Evolutionary conservation across 2,113 vertebrate genomes (phyloP), one percentile per base, ranked within the genome.

Genomic region (Nesogale talazaci): DNA sequence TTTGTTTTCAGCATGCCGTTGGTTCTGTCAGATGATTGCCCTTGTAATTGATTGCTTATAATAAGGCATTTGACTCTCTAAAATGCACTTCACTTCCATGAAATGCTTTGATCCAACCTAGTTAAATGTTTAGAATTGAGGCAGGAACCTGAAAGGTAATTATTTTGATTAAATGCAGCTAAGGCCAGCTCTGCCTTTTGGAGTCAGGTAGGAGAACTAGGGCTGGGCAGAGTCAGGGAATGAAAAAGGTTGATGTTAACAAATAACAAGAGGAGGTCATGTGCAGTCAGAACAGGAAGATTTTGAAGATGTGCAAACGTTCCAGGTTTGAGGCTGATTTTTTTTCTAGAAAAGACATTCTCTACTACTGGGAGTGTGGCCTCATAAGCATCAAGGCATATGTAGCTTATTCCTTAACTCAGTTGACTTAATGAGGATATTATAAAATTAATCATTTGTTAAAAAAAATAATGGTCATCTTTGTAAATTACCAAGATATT

Each of bases 401-500:
- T 65, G 70, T 88, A 78, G 81, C 42, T 85, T 63, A 57, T 34
- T 61, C 74, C 59, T n/a, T 23, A 67, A 82, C 72, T 92, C 46
- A 90, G 84, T 63, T 92, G 81, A 76, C 56, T 92, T 52, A 79
- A 86, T 82, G 87, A 93, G 89, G 77, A 69, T 40, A 4, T 86
- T 75, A 84, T 61, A 92, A 92, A 95, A 79, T 56, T 46, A 94
- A 59, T 95, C 94, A 92, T 93, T 40, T 42, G 10, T 91, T 16
- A 88, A 93, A 84, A 72, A 89, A 86, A 27, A 95, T 14, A 86
- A 93, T 80, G 57, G 86, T 86, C 22, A 95, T 65, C 84, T 25
- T 84, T 95, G 93, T 67, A 75, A 94, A 90, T 92, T 92, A 87
- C 65, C 84, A 88, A 81, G 78, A 94, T 85, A 72, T 95, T 92